A percentile compares a stretch with the other conserved stretches of the same genome.
Conservation (phyloP, 2,888 invertebrate species). For the Metopia argyrocephala region DNA sequence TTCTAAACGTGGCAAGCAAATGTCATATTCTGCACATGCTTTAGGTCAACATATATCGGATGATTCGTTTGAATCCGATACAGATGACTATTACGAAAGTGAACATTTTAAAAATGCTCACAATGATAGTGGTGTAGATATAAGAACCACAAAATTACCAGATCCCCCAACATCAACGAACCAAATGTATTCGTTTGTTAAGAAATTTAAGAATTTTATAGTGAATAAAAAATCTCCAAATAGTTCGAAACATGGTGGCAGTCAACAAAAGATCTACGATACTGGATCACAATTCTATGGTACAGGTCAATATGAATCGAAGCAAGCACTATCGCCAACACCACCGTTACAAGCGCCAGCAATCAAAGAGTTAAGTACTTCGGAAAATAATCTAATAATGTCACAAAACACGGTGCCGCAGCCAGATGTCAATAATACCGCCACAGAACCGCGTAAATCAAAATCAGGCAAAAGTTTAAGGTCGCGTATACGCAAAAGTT, state of each 20-base stretch:
- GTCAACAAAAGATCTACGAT: slow-evolving; percentile 76
- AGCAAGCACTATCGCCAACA: slow-evolving; percentile 19
- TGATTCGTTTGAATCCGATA: slow-evolving; percentile 85
- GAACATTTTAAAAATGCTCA: slow-evolving; percentile 76
- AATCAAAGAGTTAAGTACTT: slow-evolving; percentile 69
- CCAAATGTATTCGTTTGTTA: slow-evolving; percentile 84
- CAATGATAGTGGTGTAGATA: slow-evolving; percentile 80
- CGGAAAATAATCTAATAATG: slow-evolving; percentile 78
- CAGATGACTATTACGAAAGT: slow-evolving; percentile 80
- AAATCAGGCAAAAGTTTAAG: slow-evolving; percentile 81
- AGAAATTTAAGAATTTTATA: slow-evolving; percentile 83
- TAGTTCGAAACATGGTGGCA: slow-evolving; percentile 66
- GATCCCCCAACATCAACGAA: slow-evolving; percentile 80
- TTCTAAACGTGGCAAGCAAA: slow-evolving; percentile 70
- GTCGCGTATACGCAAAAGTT: slow-evolving; percentile 81
- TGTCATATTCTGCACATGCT: slow-evolving; percentile 71
- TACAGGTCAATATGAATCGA: slow-evolving; percentile 64
- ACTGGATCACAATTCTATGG: slow-evolving; percentile 74
- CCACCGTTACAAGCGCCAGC: slow-evolving; percentile 65
- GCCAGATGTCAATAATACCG: slow-evolving; percentile 52
- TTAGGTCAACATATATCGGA: slow-evolving; percentile 73
- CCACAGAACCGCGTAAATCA: slow-evolving; percentile 76
- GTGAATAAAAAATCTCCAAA: slow-evolving; percentile 77
- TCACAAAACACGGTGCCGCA: slow-evolving; percentile 65
- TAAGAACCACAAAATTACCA: slow-evolving; percentile 81